Evolutionary conservation across 2,888 invertebrate genomes (phyloP).

Genomic region (Dascillus cervinus): DNA sequence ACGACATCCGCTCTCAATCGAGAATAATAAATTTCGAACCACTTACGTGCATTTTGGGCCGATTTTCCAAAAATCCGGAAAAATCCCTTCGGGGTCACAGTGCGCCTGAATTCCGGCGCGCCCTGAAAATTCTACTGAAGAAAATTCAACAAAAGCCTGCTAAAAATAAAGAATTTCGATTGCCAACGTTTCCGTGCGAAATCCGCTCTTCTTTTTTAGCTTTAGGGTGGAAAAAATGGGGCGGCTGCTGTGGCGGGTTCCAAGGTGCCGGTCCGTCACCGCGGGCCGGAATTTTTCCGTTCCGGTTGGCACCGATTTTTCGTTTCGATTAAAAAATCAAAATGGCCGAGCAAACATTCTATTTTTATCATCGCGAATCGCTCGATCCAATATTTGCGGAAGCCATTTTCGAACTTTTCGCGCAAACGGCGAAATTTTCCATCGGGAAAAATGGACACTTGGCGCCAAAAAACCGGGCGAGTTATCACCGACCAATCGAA

Average conservation of each 20-base stretch:
- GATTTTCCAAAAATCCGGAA: too few species aligned
- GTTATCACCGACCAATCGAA: conserved; percentile 17
- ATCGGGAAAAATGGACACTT: too few species aligned
- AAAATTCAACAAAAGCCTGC: conserved; percentile 13
- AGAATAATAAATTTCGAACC: too few species aligned
- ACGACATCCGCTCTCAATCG: too few species aligned
- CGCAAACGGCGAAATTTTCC: conserved; percentile 4
- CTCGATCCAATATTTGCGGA: conserved; percentile 28
- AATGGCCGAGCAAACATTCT: conserved; percentile 42
- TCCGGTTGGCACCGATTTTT: conserved; percentile 5
- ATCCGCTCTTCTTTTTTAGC: too few species aligned
- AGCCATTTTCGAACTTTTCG: conserved; percentile 21
- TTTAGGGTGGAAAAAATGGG: too few species aligned
- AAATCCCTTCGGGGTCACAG: too few species aligned
- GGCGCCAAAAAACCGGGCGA: too few species aligned
- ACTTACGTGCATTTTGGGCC: too few species aligned
- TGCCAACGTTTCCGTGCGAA: conserved; percentile 2
- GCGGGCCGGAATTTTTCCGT: background rate
- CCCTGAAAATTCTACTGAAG: conserved; percentile 2
- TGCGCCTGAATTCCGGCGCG: conserved; percentile 2
- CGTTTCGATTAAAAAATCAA: conserved; percentile 26
- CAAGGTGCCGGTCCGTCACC: too few species aligned
- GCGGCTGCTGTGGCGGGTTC: too few species aligned
- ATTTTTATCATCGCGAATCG: conserved; percentile 35
- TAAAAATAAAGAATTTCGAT: conserved; percentile 10